Base-by-base conservation (phyloP, 2,797 vertebrate species). In the Typhlichthys eigenmanni region DNA sequence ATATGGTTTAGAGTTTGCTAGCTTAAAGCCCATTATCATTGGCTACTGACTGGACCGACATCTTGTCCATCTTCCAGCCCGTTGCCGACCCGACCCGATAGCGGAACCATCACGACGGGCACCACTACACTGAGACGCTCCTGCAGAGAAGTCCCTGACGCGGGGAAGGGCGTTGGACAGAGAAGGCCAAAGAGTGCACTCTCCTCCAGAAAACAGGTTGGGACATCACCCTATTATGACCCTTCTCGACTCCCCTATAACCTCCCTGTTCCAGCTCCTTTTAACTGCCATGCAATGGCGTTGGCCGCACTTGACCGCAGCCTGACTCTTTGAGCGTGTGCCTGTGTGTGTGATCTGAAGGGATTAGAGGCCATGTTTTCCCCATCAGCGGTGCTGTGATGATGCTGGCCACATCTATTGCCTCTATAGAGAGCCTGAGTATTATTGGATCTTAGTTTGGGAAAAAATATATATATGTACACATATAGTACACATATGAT, bases 171-270 rank as follows among this genome's bases (percentile, higher is more conserved):
- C 1, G 74, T 75, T 43, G 86, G 84, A 9, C 86, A 83, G 46
- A 71, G 74, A 1, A 72, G 88, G 0, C 71, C 85, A 4, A 92
- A 89, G 70, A 88, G 78, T 0, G 75, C 86, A 0, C 77, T 86
- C 1, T 94, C 93, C 46, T 94, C 93, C 63, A 90, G 94, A 76
- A 95, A 94, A 63, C 92, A 94, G 94, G 94, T 95, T 19, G 56
- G 75, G 59, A 51, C 6, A 56, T 76, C 54, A 8, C 14, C 13
- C 11, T 11, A 17, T 49, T 57, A 56, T 64, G 19, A 17, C 19
- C 38, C 38, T 43, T 43, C 38, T 43, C 7, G 38, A 8, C 38
- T 43, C 38, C 38, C 7, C 17, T 0, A 34, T 38, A 9, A 43
- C 13, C 0, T 10, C 46, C 43, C 32, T 55, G 48, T 38, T 29